Evolutionary conservation across 1,140 invertebrate genomes (phyloP).

Genomic region (Drosophila fuyamai): DNA sequence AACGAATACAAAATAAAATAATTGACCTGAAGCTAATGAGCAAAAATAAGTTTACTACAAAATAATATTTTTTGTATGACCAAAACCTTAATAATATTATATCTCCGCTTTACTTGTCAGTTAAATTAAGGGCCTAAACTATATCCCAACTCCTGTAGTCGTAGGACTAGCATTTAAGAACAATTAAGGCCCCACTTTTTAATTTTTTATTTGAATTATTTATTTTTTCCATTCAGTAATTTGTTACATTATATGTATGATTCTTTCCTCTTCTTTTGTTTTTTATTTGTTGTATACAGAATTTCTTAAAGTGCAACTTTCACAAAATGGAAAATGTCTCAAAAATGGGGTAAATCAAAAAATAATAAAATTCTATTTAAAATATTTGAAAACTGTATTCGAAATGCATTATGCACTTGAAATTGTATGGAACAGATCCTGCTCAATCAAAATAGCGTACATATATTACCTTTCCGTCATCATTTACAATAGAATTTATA

Average conservation of each 20-base stretch:
- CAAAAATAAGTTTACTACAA: no score
- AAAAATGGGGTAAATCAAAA: slow-evolving; percentile 44
- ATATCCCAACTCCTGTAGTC: slow-evolving; percentile 51
- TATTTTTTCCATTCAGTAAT: slow-evolving; percentile 71
- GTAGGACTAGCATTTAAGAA: slow-evolving; percentile 30
- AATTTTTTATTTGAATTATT: slow-evolving; percentile 54
- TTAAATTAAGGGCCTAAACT: neutral
- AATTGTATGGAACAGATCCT: slow-evolving; percentile 56
- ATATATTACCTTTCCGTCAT: slow-evolving; percentile 46
- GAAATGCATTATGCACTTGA: slow-evolving; percentile 66
- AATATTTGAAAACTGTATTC: slow-evolving; percentile 68
- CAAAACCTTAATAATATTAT: no score
- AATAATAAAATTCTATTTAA: slow-evolving; percentile 51
- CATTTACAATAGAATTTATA: slow-evolving; percentile 51
- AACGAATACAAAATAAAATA: no score
- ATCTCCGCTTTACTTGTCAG: slow-evolving; percentile 20
- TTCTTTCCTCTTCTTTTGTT: slow-evolving; percentile 39
- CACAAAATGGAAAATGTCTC: slow-evolving; percentile 36
- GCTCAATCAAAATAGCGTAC: slow-evolving; percentile 45
- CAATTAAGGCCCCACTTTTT: slow-evolving; percentile 26
- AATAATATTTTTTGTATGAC: no score
- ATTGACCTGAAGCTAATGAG: no score
- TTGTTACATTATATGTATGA: slow-evolving; percentile 71
- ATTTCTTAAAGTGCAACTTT: slow-evolving; percentile 54
- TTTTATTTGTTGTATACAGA: slow-evolving; percentile 58